Evolutionary conservation across 2,113 vertebrate species (phyloP).

Genomic region (Crotalus horridus): DNA sequence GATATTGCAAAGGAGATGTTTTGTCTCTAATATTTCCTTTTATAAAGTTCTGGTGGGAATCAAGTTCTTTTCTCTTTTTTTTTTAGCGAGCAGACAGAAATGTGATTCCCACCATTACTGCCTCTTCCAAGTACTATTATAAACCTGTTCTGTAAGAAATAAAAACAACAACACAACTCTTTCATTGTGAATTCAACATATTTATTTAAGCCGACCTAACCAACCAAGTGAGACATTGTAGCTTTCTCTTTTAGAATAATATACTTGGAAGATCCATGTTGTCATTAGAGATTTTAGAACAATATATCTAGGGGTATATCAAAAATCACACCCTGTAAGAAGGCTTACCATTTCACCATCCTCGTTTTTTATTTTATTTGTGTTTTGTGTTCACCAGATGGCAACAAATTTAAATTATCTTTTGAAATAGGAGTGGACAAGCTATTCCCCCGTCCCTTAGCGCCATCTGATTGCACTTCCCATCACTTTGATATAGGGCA

Average conservation of each 20-base stretch:
- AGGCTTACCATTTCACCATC: background rate
- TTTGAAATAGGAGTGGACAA: background rate
- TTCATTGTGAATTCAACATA: background rate
- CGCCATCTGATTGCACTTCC: background rate
- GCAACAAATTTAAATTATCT: background rate
- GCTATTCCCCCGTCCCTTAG: background rate
- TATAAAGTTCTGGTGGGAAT: conserved; percentile 47
- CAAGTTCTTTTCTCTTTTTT: conserved; percentile 32
- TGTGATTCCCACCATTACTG: background rate
- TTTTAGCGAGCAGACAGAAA: conserved; percentile 34
- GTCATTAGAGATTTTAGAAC: background rate
- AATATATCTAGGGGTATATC: background rate
- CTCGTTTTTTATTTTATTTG: background rate
- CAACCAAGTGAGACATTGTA: background rate
- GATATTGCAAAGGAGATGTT: conserved; percentile 6
- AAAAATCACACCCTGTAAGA: background rate
- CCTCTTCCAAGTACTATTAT: conserved; percentile 33
- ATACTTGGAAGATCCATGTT: background rate
- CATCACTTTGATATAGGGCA: background rate
- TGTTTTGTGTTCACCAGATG: background rate
- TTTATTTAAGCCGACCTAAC: background rate
- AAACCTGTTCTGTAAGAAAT: background rate
- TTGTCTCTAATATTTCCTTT: conserved; percentile 46
- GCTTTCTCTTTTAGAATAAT: background rate
- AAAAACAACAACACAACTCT: background rate